Percentiles rank a stretch among this genome's conserved stretches.
Evolutionary conservation across 2,797 vertebrate species (phyloP).

Genomic region (Sebastes vulpes): DNA sequence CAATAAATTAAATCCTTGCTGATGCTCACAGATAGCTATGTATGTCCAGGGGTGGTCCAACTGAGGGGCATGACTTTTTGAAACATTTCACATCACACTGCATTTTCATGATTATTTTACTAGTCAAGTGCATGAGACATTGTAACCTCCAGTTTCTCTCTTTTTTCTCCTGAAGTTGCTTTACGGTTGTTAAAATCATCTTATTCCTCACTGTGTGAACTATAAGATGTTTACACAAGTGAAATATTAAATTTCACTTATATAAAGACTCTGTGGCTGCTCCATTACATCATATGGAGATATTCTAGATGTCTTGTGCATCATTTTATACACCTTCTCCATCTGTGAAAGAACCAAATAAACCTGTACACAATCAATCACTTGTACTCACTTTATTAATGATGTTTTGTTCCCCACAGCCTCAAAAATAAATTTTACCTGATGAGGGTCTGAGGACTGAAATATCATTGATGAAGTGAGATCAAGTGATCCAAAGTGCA

Average conservation of each 20-base stretch:
- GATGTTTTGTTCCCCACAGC: not conserved
- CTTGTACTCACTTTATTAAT: not conserved
- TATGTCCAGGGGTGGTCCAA: not conserved
- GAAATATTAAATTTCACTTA: not conserved
- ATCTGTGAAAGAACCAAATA: not conserved
- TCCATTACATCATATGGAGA: not conserved
- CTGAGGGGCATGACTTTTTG: not conserved
- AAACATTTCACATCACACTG: not conserved
- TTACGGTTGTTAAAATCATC: not conserved
- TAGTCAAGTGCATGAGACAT: not conserved
- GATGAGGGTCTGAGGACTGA: not conserved
- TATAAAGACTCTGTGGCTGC: not conserved
- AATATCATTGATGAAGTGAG: not conserved
- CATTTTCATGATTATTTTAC: not conserved
- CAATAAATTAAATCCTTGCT: conserved; percentile 4
- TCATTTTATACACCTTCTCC: not conserved
- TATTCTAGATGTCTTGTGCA: not conserved
- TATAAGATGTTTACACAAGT: not conserved
- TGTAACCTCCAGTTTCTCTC: not conserved
- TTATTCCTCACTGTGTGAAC: not conserved
- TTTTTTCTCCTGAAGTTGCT: not conserved
- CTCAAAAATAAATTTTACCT: not conserved
- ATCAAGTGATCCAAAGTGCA: not conserved
- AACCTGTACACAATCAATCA: not conserved
- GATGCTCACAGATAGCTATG: not conserved